Percentiles rank a stretch among this genome's conserved stretches.
Conservation (phyloP, 2,113 vertebrate genomes). For the Burhinus bistriatus region DNA sequence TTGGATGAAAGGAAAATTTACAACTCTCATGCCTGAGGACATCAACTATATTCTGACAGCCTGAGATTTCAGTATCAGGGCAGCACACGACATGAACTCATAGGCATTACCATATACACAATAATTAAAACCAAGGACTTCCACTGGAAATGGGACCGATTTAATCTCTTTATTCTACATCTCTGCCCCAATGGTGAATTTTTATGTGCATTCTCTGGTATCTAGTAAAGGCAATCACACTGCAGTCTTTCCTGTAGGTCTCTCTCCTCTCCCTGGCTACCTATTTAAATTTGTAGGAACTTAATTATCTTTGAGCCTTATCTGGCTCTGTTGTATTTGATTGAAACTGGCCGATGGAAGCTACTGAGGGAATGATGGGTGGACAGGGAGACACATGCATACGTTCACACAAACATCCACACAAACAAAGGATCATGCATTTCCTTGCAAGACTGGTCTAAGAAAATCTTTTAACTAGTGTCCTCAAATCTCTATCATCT, state of each 20-base stretch:
- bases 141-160: neutral
- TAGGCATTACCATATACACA: neutral
- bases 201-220: neutral
- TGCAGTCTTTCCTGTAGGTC: neutral
- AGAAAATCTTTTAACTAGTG: neutral
- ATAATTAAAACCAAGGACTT: neutral
- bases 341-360: neutral
- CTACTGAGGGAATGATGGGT: neutral
- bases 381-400: neutral
- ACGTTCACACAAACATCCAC: neutral
- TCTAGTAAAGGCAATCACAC: neutral
- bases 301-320: neutral
- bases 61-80: neutral
- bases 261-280: neutral
- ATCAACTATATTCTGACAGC: neutral
- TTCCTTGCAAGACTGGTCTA: neutral
- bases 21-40: neutral
- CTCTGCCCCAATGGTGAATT: neutral
- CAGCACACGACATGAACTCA: neutral
- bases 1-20: neutral
- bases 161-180: neutral
- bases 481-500: neutral
- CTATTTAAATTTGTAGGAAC: neutral
- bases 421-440: neutral
- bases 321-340: neutral